Evolutionary conservation across 2,797 vertebrate genomes (phyloP), one percentile per base, ranked within the genome.

Genomic region (Gallirallus australis): DNA sequence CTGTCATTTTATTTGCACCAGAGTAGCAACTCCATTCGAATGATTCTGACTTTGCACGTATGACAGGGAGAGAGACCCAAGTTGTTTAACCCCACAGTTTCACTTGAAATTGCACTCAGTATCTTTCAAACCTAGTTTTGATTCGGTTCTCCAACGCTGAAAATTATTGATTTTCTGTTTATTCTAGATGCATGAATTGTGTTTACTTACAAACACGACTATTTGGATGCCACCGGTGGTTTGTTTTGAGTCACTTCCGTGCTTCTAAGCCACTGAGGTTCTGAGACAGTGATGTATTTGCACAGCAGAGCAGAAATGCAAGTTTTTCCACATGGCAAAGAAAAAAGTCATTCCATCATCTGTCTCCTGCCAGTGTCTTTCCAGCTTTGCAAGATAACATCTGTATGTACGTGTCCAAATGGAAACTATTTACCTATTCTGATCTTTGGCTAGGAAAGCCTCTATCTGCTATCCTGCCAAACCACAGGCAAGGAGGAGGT

Each of bases 391-490:
- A 61, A 85, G 84, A 87, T 71, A 50, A 17, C 15, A 71, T 91
- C 86, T 81, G 28, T 69, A 47, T 16, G 28, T 64, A 81, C 54
- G 53, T 0, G 0, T 42, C 80, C 65, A 94, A 89, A 83, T 91
- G 90, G 89, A 93, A 95, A 91, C 65, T 89, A 69, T 89, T 82
- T 84, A 72, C 70, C 81, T 89, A 8, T 70, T 77, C 40, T 71
- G 78, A 66, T 80, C 71, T 80, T 77, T 52, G 79, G 65, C 68
- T 78, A 56, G 70, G 68, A 85, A 75, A 92, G 50, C 28, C 53
- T 82, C 24, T 71, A 4, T 54, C 33, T 87, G 33, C 78, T 45
- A 21, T 42, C 53, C 65, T 57, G 77, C 82, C 91, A 91, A 87
- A 80, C 35, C 53, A 52, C 60, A 53, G 60, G 8, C 3, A 1